Base-by-base conservation (phyloP, 2,797 vertebrate genomes). In the Valencia hispanica region DNA sequence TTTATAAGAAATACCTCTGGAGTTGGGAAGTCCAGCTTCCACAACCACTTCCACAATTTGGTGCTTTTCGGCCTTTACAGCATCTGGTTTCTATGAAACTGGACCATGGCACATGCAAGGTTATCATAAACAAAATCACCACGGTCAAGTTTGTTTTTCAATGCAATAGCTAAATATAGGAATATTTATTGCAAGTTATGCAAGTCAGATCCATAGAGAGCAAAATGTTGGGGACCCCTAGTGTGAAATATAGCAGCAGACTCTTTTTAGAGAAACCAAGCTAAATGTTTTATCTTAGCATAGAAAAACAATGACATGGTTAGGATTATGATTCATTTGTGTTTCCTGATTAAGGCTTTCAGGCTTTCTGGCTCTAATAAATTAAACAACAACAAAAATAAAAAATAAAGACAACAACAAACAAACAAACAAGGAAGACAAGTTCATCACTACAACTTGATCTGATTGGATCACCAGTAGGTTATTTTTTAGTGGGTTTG, bases 1-100 rank as follows among this genome's bases (percentile, higher is more conserved):
- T 89, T 92, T 92, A 73, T 51, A 9, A 77, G 69, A 88, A 91
- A 88, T 10, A 9, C 0, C 47, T 15, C 25, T 14, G 0, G 32
- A 68, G 75, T 47, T 72, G 11, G 80, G 79, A 91, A 91, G 83
- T 81, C 48, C 51, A 65, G 25, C 3, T 10, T 55, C 3, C 48
- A 34, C 27, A 18, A 30, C 11, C 41, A 20, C 71, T 78, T 59
- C 73, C 43, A 69, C 25, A 36, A 14, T 47, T 9, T 27, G 20
- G 17, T 22, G 36, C 25, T 4, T 39, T 27, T 74, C 18, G 32
- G 0, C 17, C 17, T 10, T 34, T 57, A 47, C n/a, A 53, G 43
- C 1, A n/a, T 25, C 41, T 57, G 1, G 39, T 69, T 73, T 79
- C 15, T 59, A 34, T 59, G n/a, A 77, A 75, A 55, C 36, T 47